Evolutionary conservation across 2,113 vertebrate species (phyloP).

Genomic region (Pseudolaguvia tuberculata): DNA sequence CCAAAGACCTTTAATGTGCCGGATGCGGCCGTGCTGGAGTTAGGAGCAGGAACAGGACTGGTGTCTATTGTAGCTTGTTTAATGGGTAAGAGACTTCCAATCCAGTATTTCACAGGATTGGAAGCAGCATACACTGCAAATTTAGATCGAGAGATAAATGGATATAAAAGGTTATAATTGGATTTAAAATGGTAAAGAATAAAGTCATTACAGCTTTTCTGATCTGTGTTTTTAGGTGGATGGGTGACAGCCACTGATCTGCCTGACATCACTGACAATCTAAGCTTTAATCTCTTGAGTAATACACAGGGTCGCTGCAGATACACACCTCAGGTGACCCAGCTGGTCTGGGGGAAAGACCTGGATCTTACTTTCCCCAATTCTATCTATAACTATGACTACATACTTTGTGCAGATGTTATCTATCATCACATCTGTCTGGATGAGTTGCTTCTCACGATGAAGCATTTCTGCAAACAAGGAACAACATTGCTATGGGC

Average conservation of each 20-base stretch:
- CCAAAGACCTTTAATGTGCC: conserved; percentile 75
- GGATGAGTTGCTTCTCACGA: conserved; percentile 76
- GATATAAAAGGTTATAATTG: background rate
- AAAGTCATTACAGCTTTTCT: background rate
- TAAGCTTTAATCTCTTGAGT: conserved; percentile 78
- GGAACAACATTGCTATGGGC: conserved; percentile 82
- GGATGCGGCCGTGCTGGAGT: conserved; percentile 85
- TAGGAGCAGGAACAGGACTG: conserved; percentile 89
- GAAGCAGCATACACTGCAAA: no score
- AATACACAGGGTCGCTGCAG: conserved; percentile 71
- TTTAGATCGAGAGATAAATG: no score
- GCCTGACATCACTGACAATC: conserved; percentile 80
- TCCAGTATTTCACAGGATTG: background rate
- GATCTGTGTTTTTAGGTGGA: conserved; percentile 69
- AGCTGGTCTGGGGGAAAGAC: conserved; percentile 78
- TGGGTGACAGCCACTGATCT: conserved; percentile 86
- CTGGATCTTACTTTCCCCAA: conserved; percentile 72
- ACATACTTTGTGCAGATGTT: conserved; percentile 83
- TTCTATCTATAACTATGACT: conserved; percentile 72
- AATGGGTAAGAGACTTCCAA: conserved; percentile 55
- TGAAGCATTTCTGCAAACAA: conserved; percentile 76
- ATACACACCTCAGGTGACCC: conserved; percentile 77
- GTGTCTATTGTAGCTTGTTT: conserved; percentile 64
- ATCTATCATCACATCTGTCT: conserved; percentile 79
- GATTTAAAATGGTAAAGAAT: background rate